phyloP scores from a whole-genome alignment of 2,888 invertebrate species.

The Agriotes lineatus region DNA sequence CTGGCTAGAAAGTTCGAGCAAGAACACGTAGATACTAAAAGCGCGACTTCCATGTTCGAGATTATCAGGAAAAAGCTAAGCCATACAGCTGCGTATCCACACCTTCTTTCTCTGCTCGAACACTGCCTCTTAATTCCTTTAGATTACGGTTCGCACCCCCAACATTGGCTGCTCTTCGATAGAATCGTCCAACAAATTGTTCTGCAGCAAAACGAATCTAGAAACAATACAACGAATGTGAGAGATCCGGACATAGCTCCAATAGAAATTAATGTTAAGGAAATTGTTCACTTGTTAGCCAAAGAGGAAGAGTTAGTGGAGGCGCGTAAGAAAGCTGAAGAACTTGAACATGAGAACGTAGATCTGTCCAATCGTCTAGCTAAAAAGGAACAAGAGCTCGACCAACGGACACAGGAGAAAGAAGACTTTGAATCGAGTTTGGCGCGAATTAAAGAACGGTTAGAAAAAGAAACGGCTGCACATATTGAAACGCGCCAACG shows the following conservation, averaged over 20 bases:
- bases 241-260: conserved; percentile 88
- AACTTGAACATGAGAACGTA: conserved; percentile 88
- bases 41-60: conserved; percentile 94
- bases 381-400: conserved; percentile 93
- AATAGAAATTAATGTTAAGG: conserved; percentile 89
- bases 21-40: conserved; percentile 94
- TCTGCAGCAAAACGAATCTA: conserved; percentile 75
- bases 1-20: conserved; percentile 90
- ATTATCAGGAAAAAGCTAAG: conserved; percentile 87
- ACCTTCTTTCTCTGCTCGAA: conserved; percentile 89
- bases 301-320: conserved; percentile 94
- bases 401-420: conserved; percentile 89
- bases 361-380: conserved; percentile 89
- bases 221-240: conserved; percentile 49
- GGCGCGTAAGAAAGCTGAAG: conserved; percentile 87
- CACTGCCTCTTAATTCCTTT: conserved; percentile 88
- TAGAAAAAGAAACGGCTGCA: conserved; percentile 90
- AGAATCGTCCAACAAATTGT: conserved; percentile 94
- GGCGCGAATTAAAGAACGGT: conserved; percentile 83
- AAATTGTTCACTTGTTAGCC: conserved; percentile 89
- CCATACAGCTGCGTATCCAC: conserved; percentile 93
- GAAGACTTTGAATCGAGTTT: conserved; percentile 91
- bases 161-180: conserved; percentile 95
- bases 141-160: conserved; percentile 88
- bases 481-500: conserved; percentile 89